A percentile compares a stretch with the other conserved stretches of the same genome.
These are phyloP conservation scores for Neuroscelio doddi DNA, from an alignment of 2,888 invertebrate genomes.

Conservation along the genomic window DNA sequence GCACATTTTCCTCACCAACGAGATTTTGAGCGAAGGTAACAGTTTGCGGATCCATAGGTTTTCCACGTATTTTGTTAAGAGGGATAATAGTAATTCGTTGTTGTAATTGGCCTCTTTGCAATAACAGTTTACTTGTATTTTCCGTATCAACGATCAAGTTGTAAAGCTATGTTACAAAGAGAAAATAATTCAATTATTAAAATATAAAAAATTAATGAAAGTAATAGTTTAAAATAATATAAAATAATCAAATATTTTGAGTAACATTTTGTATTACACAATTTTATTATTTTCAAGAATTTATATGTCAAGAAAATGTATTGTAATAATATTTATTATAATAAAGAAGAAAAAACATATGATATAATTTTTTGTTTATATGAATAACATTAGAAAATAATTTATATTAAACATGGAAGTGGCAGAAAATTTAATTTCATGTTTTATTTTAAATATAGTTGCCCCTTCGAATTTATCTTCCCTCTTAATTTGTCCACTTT, in stretches of 20 bases:
- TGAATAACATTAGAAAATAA: no score
- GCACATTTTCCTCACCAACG: constrained; percentile 86
- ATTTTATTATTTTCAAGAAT: no score
- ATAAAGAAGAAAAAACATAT: no score
- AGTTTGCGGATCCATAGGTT: constrained; percentile 76
- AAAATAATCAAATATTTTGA: no score
- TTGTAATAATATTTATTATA: constrained; percentile 20
- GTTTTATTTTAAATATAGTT: no score
- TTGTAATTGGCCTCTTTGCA: constrained; percentile 87
- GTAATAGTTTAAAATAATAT: constrained; percentile 15
- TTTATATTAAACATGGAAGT: no score
- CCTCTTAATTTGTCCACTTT: no score
- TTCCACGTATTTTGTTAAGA: constrained; percentile 86
- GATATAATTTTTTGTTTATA: no score
- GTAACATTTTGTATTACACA: no score
- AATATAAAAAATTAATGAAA: no score
- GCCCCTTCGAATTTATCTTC: no score
- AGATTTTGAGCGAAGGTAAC: constrained; percentile 81
- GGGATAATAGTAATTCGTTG: constrained; percentile 91
- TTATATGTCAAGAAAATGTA: constrained; percentile 12
- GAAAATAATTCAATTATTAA: constrained; percentile 2
- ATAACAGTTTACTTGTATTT: constrained; percentile 85
- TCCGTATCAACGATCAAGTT: constrained; percentile 94
- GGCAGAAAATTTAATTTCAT: no score
- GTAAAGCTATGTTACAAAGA: constrained; percentile 79